Base-by-base conservation (phyloP, 37 sponge, comb jelly and placozoan species). In the Sycon ciliatum region DNA sequence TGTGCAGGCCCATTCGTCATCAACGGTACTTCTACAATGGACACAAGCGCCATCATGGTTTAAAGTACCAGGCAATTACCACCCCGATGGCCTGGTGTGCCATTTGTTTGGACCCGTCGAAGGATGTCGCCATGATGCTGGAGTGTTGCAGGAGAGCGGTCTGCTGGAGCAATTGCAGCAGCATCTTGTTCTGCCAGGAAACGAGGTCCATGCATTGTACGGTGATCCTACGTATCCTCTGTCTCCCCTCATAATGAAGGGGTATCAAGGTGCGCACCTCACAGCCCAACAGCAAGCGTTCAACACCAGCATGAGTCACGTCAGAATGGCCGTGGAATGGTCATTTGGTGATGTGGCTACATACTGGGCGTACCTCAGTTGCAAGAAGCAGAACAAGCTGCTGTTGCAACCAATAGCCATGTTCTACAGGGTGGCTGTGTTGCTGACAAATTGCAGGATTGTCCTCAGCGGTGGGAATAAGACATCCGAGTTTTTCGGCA, bases 111-210 rank as follows among this genome's bases (percentile, higher is more conserved):
- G 52, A 9, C 52, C 52, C 52, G 16, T 42, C 16, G 61, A 57
- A 57, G 7, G 20, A 57, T 57, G 64, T 3, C 29, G 64, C 64
- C 64, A 62, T 62, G 64, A 62, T 62, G 64, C 64, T 4, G 28
- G 3, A 20, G 3, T 62, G 64, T 24, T 62, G 64, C 28, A 33
- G 28, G 64, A 5, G 4, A 62, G 64, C 32, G 64, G 64, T 18
- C 29, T 62, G 27, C 64, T 32, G 32, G 20, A 3, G 4, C 28
- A 62, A 33, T 29, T 62, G 64, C n/a, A n/a, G n/a, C n/a, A n/a
- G n/a, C n/a, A n/a, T n/a, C n/a, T n/a, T n/a, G n/a, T n/a, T n/a
- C n/a, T n/a, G n/a, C n/a, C n/a, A n/a, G n/a, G n/a, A n/a, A n/a
- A n/a, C n/a, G n/a, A n/a, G n/a, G 33, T 33, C 3, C 32, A 62